Conservation (phyloP, 2,797 vertebrate species). For the Psittacula echo region DNA sequence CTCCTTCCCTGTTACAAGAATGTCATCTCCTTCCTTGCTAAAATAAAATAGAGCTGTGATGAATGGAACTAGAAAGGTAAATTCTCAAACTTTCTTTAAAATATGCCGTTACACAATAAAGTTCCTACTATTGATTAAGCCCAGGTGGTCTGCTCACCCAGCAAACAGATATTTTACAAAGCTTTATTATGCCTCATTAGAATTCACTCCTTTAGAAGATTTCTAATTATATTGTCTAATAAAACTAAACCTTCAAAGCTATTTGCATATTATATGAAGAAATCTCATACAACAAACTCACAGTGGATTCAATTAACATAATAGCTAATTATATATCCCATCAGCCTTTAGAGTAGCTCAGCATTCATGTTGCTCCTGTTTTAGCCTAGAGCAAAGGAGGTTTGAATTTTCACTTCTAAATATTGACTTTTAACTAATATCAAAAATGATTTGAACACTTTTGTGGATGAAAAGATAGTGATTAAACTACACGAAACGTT, state of each 20-base stretch:
- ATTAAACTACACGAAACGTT: slow-evolving; percentile 68
- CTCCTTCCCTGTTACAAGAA: neutral
- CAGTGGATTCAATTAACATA: slow-evolving; percentile 86
- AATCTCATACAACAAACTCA: slow-evolving; percentile 82
- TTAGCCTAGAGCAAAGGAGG: slow-evolving; percentile 78
- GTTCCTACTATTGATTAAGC: slow-evolving; percentile 60
- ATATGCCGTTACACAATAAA: neutral
- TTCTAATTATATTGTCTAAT: slow-evolving; percentile 89
- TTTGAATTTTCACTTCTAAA: slow-evolving; percentile 79
- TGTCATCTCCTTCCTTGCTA: neutral
- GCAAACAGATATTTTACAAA: slow-evolving; percentile 69
- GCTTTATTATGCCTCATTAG: slow-evolving; percentile 74
- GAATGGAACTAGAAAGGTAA: neutral
- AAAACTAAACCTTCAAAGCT: slow-evolving; percentile 81
- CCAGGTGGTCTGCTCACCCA: slow-evolving; percentile 69
- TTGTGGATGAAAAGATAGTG: slow-evolving; percentile 75
- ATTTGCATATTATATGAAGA: slow-evolving; percentile 88
- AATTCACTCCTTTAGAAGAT: slow-evolving; percentile 77
- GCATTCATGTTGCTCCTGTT: slow-evolving; percentile 80
- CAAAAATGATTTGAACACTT: slow-evolving; percentile 75
- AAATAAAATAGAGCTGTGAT: neutral
- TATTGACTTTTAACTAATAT: slow-evolving; percentile 82
- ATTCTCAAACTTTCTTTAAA: slow-evolving; percentile 47
- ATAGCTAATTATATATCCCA: slow-evolving; percentile 87
- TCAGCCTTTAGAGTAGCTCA: slow-evolving; percentile 82